phyloP scores from a whole-genome alignment of 2,113 vertebrate genomes.

The Seriola aureovittata region DNA sequence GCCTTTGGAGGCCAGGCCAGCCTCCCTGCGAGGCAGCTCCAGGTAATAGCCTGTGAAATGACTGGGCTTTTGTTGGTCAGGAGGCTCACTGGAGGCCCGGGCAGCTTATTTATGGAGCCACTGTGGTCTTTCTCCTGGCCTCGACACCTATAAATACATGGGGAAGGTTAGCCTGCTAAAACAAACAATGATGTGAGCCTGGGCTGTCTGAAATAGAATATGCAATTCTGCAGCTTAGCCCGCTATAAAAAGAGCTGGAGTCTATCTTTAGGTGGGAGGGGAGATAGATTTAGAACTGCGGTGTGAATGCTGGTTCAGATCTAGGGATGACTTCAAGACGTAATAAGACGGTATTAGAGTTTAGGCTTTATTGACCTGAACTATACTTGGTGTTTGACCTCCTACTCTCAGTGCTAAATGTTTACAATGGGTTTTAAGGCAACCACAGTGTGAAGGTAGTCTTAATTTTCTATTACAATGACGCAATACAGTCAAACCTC shows the following conservation, averaged over 20 bases:
- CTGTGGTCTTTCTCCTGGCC: constrained; percentile 79
- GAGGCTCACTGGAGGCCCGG: constrained; percentile 65
- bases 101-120: constrained; percentile 81
- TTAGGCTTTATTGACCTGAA: constrained; percentile 51
- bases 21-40: constrained; percentile 68
- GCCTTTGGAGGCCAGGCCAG: constrained; percentile 36
- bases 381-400: constrained; percentile 28
- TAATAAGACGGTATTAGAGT: constrained; percentile 62
- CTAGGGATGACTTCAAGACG: constrained; percentile 54
- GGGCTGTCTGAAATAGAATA: constrained; percentile 76
- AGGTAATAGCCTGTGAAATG: constrained; percentile 83
- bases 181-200: constrained; percentile 81
- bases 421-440: constrained; percentile 39
- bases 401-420: constrained; percentile 12
- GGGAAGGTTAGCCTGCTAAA: constrained; percentile 76
- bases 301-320: constrained; percentile 59
- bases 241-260: constrained; percentile 68
- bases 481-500: constrained; percentile 15
- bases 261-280: constrained; percentile 71
- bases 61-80: constrained; percentile 78
- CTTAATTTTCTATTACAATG: constrained; percentile 27
- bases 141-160: constrained; percentile 78
- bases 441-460: neutral
- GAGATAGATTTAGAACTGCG: constrained; percentile 59
- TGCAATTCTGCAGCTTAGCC: constrained; percentile 72